phyloP scores from a whole-genome alignment of 2,113 vertebrate species.

The Pomatorhinus ruficollis region DNA sequence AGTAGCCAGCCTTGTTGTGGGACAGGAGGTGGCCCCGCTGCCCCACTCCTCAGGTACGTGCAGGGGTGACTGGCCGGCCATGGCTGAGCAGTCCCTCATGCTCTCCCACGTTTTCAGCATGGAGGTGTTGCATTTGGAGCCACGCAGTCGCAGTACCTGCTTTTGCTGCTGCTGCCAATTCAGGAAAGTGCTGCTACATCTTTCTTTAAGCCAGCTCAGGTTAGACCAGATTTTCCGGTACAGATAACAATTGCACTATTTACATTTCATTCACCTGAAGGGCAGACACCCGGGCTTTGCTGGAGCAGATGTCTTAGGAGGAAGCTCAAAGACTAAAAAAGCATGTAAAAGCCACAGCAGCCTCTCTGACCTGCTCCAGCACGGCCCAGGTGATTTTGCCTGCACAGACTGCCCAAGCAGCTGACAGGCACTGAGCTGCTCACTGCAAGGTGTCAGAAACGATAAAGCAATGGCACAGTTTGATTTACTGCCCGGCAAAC shows the following conservation, averaged over 20 bases:
- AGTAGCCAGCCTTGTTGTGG: not conserved
- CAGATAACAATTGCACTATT: not conserved
- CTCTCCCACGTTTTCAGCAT: not conserved
- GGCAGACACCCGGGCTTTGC: not conserved
- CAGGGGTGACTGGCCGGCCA: not conserved
- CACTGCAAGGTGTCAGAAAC: not conserved
- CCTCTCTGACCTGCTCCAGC: not conserved
- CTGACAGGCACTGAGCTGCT: not conserved
- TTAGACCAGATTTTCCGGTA: slow-evolving; percentile 36
- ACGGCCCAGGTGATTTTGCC: not conserved
- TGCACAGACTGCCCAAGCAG: not conserved
- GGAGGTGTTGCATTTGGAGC: not conserved
- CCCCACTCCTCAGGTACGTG: rapidly evolving
- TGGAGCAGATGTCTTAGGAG: not conserved
- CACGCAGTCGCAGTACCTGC: rapidly evolving
- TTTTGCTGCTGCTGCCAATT: not conserved
- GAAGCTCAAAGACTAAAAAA: slow-evolving; percentile 1
- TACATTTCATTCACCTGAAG: slow-evolving; percentile 19
- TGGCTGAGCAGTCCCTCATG: not conserved
- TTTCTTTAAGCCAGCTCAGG: not conserved
- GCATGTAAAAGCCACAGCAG: not conserved
- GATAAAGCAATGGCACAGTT: not conserved
- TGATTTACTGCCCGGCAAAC: slow-evolving; percentile 1
- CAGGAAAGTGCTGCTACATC: not conserved
- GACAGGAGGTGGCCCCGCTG: rapidly evolving